A percentile compares a stretch with the other conserved stretches of the same genome.
phyloP scores from a whole-genome alignment of 2,888 invertebrate genomes.

The Drosophila robusta region DNA sequence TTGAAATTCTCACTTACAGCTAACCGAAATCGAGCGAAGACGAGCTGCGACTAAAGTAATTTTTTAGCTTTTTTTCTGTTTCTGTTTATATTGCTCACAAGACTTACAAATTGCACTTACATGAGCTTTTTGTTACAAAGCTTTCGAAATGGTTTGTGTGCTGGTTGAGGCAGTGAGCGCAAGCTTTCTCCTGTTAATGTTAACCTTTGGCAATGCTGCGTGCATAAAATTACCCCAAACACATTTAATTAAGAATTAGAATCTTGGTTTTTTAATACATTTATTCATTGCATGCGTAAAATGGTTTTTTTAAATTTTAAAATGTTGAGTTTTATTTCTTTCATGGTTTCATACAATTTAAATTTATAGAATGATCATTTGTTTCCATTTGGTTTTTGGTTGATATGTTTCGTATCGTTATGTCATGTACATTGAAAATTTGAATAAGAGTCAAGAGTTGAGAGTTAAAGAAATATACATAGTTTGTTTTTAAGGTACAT shows the following conservation, averaged over 20 bases:
- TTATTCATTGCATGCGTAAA: slow-evolving; percentile 81
- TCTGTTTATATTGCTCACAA: background rate
- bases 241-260: background rate
- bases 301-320: slow-evolving; percentile 72
- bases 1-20: background rate
- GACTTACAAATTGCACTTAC: background rate
- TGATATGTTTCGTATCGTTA: slow-evolving; percentile 37
- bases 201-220: slow-evolving; percentile 1
- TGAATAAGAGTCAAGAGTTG: slow-evolving; percentile 75
- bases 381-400: slow-evolving; percentile 15
- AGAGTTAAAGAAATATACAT: slow-evolving; percentile 74
- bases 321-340: slow-evolving; percentile 66
- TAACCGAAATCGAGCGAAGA: slow-evolving; percentile 32
- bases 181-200: background rate
- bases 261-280: slow-evolving; percentile 65
- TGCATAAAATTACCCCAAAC: background rate
- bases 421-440: slow-evolving; percentile 76
- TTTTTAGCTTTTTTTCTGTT: background rate
- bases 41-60: slow-evolving; percentile 31
- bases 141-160: slow-evolving; percentile 22
- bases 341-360: slow-evolving; percentile 65
- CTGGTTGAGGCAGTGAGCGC: background rate
- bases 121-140: slow-evolving; percentile 3
- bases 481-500: slow-evolving; percentile 64
- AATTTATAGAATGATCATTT: slow-evolving; percentile 55